phyloP scores from a whole-genome alignment of 2,797 vertebrate species.

The Notamacropus eugenii region DNA sequence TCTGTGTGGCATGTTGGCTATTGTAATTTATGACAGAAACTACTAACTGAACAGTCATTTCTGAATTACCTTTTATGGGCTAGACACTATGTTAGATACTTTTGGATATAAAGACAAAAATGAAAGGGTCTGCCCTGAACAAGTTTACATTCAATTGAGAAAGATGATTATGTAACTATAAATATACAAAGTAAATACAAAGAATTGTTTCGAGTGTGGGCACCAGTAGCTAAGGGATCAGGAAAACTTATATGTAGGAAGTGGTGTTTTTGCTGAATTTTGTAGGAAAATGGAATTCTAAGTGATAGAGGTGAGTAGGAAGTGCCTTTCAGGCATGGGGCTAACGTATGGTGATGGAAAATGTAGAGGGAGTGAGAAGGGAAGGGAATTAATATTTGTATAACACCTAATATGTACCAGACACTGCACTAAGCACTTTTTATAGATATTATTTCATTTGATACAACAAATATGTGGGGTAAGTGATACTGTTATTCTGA shows the following conservation, averaged over 20 bases:
- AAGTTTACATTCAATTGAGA: neutral
- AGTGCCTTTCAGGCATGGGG: neutral
- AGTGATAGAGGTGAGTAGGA: neutral
- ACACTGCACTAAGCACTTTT: neutral
- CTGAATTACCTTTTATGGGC: neutral
- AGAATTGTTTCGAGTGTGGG: neutral
- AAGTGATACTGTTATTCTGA: neutral
- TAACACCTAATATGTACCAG: neutral
- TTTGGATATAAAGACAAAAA: neutral
- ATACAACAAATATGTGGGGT: neutral
- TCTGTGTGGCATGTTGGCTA: neutral
- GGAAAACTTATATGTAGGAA: neutral
- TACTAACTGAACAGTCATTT: conserved; percentile 6
- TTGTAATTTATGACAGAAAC: neutral
- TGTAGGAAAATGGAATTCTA: neutral
- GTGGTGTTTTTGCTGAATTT: neutral
- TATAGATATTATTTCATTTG: neutral
- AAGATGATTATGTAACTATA: neutral
- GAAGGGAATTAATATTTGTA: neutral
- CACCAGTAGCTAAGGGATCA: neutral
- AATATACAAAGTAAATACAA: neutral
- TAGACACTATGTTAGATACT: neutral
- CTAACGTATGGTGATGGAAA: neutral
- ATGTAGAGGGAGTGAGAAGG: neutral
- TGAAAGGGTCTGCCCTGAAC: neutral